Percentiles rank a stretch among this genome's conserved stretches.
Evolutionary conservation across 2,797 vertebrate genomes (phyloP).

Genomic region (Artibeus jamaicensis): DNA sequence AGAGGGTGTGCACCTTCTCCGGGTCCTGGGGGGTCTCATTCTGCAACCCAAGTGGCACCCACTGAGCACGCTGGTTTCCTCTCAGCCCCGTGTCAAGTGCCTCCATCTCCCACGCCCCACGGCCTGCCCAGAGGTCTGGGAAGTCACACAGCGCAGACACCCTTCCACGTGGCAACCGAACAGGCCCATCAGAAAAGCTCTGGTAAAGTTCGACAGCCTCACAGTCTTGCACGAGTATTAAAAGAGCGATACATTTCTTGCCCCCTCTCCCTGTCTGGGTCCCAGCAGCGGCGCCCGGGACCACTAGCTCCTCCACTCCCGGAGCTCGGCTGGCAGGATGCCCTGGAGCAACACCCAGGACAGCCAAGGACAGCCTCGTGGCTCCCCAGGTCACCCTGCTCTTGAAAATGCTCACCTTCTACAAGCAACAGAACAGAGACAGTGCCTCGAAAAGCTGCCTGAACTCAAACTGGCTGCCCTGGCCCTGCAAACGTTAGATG

Average conservation of each 20-base stretch:
- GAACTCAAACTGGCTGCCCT: background rate
- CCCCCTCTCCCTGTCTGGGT: slow-evolving; percentile 74
- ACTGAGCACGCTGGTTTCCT: slow-evolving; percentile 74
- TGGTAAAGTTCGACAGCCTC: slow-evolving; percentile 81
- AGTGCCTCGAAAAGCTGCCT: background rate
- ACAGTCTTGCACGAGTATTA: slow-evolving; percentile 67
- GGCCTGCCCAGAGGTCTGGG: slow-evolving; percentile 82
- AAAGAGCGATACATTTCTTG: slow-evolving; percentile 58
- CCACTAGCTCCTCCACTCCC: background rate
- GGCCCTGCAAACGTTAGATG: background rate
- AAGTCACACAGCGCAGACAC: slow-evolving; percentile 83
- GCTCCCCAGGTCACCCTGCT: background rate
- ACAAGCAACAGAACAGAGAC: slow-evolving; percentile 49
- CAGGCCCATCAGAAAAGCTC: slow-evolving; percentile 92
- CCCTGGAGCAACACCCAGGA: background rate
- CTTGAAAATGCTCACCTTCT: background rate
- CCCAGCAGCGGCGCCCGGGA: slow-evolving; percentile 43
- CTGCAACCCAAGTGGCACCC: slow-evolving; percentile 76
- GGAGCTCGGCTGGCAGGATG: background rate
- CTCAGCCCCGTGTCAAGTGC: slow-evolving; percentile 82
- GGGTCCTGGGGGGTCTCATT: slow-evolving; percentile 75
- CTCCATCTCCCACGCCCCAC: slow-evolving; percentile 81
- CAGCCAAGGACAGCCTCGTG: background rate
- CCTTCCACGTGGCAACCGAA: slow-evolving; percentile 88
- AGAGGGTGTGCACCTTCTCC: slow-evolving; percentile 50